Evolutionary conservation across 2,888 invertebrate genomes (phyloP).

Genomic region (Alviniconcha strummeri): DNA sequence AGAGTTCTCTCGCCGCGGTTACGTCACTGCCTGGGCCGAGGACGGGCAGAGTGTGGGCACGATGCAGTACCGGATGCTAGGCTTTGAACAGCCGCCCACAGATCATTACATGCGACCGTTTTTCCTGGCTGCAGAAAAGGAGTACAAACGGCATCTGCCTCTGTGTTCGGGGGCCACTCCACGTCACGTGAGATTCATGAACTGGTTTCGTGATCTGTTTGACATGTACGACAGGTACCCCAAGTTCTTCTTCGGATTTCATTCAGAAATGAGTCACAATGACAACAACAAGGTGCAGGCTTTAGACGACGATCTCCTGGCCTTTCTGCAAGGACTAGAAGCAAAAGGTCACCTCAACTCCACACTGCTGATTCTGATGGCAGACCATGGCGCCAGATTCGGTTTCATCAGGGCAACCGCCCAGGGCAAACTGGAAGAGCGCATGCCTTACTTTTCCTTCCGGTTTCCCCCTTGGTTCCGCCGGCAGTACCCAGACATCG

Average conservation of each 20-base stretch:
- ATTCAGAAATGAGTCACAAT: conserved; percentile 91
- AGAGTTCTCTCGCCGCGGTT: conserved; percentile 78
- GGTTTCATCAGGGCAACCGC: conserved; percentile 87
- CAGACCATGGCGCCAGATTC: conserved; percentile 91
- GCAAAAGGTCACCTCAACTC: conserved; percentile 82
- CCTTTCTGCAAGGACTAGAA: conserved; percentile 77
- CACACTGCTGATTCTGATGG: conserved; percentile 90
- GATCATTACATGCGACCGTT: conserved; percentile 93
- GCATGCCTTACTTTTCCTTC: conserved; percentile 90
- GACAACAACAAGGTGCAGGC: conserved; percentile 86
- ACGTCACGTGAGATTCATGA: conserved; percentile 77
- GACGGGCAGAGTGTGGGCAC: conserved; percentile 89
- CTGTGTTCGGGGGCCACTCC: conserved; percentile 84
- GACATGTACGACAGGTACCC: conserved; percentile 81
- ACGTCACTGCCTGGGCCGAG: conserved; percentile 87
- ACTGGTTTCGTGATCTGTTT: conserved; percentile 76
- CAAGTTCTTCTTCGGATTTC: conserved; percentile 90
- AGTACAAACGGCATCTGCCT: conserved; percentile 32
- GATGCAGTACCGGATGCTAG: conserved; percentile 91
- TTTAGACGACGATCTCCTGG: conserved; percentile 83
- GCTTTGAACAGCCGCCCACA: conserved; percentile 88
- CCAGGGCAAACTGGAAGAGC: conserved; percentile 93
- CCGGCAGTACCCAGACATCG: conserved; percentile 78
- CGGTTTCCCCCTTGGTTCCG: conserved; percentile 84
- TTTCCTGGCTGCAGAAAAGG: conserved; percentile 78